Evolutionary conservation across 2,888 invertebrate species (phyloP).

Genomic region (Amphipyra berbera): DNA sequence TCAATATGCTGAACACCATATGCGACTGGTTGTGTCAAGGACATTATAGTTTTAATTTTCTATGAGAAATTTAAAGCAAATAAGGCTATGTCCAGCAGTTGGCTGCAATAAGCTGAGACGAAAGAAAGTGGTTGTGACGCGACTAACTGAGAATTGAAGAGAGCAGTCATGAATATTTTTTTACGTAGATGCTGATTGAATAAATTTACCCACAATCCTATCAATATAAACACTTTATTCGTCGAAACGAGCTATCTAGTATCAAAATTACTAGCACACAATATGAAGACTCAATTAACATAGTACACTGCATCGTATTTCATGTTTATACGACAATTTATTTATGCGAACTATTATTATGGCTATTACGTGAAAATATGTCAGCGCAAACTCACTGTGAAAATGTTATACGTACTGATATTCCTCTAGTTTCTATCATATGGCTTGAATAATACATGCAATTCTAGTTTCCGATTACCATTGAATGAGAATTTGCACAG

Average conservation of each 20-base stretch:
- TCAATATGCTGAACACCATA: neutral
- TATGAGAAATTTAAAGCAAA: too few relatives aligned
- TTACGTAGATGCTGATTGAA: too few relatives aligned
- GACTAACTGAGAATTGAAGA: too few relatives aligned
- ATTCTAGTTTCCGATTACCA: constrained; percentile 55
- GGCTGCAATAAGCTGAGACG: too few relatives aligned
- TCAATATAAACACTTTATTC: constrained; percentile 6
- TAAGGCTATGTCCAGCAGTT: too few relatives aligned
- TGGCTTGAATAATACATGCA: constrained; percentile 56
- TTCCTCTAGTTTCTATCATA: constrained; percentile 44
- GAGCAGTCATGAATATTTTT: too few relatives aligned
- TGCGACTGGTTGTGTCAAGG: too few relatives aligned
- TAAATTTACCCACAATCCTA: neutral
- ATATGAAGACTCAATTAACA: constrained; percentile 16
- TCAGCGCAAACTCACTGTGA: constrained; percentile 28
- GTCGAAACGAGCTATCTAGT: constrained; percentile 2
- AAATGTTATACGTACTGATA: constrained; percentile 41
- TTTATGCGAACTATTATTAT: constrained; percentile 36
- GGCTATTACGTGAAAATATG: constrained; percentile 54
- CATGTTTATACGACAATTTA: constrained; percentile 28
- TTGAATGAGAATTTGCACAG: constrained; percentile 50
- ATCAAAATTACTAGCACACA: constrained; percentile 21
- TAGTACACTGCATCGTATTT: constrained; percentile 20
- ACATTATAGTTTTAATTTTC: too few relatives aligned
- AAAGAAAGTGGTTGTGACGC: too few relatives aligned